A percentile compares a stretch with the other conserved stretches of the same genome.
Evolutionary conservation across 2,888 invertebrate species (phyloP).

Genomic region (Chalcosyrphus nemorum): DNA sequence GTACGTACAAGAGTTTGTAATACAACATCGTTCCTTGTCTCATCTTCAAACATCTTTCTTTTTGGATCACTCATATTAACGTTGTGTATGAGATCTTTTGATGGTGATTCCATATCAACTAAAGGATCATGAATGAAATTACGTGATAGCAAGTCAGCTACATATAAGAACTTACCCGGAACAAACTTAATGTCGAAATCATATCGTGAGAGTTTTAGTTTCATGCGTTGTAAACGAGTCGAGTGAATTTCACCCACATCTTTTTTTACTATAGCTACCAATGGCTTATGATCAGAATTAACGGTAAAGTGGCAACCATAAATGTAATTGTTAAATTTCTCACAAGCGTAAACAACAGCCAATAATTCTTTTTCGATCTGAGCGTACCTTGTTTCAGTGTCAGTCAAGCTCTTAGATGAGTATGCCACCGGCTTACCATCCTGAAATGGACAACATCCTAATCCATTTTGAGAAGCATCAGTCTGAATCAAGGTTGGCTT

Average conservation of each 20-base stretch:
- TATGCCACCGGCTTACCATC: constrained; percentile 23
- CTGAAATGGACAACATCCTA: constrained; percentile 10
- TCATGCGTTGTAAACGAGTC: constrained; percentile 33
- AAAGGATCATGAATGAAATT: constrained; percentile 20
- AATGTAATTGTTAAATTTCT: constrained; percentile 1
- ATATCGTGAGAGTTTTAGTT: constrained; percentile 44
- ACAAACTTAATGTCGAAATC: constrained; percentile 27
- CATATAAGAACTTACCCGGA: constrained; percentile 34
- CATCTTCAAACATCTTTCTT: constrained; percentile 16
- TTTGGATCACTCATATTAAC: constrained; percentile 17
- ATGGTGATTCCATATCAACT: constrained; percentile 17
- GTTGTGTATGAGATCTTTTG: constrained; percentile 13
- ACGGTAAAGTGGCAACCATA: constrained; percentile 11
- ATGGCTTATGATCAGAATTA: constrained; percentile 26
- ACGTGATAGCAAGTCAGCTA: constrained; percentile 31
- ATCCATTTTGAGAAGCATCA: constrained; percentile 34
- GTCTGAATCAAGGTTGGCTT: constrained; percentile 5
- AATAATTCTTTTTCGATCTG: constrained; percentile 16
- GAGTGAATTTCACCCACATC: constrained; percentile 42
- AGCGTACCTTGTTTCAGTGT: constrained; percentile 12
- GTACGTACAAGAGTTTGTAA: not conserved
- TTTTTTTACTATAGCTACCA: constrained; percentile 27
- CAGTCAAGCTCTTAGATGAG: constrained; percentile 24
- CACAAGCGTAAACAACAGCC: constrained; percentile 11
- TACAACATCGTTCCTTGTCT: constrained; percentile 1